A percentile compares a stretch with the other conserved stretches of the same genome.
Conservation (phyloP, 2,888 invertebrate species). For the Tillus elongatus region DNA sequence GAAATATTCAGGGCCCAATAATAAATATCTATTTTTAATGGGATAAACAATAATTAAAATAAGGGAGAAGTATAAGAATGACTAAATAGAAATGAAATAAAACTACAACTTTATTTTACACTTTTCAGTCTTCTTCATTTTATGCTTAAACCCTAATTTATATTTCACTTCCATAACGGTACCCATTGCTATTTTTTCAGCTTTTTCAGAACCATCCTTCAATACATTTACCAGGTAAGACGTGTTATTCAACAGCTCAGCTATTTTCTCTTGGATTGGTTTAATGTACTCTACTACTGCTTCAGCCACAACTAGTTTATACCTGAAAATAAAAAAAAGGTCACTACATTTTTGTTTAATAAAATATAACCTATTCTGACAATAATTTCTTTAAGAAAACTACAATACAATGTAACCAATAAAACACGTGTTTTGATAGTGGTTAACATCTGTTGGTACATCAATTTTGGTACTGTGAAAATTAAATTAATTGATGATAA, state of each 20-base stretch:
- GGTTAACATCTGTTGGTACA: no score
- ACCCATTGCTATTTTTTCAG: slow-evolving; percentile 45
- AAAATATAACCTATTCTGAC: no score
- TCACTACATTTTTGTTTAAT: slow-evolving; percentile 9
- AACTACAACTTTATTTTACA: slow-evolving; percentile 1
- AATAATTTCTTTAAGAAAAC: no score
- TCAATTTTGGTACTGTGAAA: no score
- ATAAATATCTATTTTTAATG: no score
- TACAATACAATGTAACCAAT: no score
- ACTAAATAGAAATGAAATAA: no score
- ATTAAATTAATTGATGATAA: no score
- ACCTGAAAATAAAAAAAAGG: slow-evolving; percentile 49
- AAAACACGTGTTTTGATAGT: no score
- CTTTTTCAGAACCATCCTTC: slow-evolving; percentile 47
- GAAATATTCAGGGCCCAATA: no score
- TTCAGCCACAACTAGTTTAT: slow-evolving; percentile 65
- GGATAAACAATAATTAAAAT: no score
- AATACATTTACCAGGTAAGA: slow-evolving; percentile 53
- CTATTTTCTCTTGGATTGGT: slow-evolving; percentile 58
- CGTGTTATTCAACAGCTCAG: slow-evolving; percentile 50
- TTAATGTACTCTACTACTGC: slow-evolving; percentile 57
- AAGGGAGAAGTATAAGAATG: no score
- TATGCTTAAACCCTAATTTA: slow-evolving; percentile 44
- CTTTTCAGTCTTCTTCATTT: background rate
- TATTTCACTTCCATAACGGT: slow-evolving; percentile 51